Evolutionary conservation across 2,797 vertebrate species (phyloP).

Genomic region (Rhincodon typus): DNA sequence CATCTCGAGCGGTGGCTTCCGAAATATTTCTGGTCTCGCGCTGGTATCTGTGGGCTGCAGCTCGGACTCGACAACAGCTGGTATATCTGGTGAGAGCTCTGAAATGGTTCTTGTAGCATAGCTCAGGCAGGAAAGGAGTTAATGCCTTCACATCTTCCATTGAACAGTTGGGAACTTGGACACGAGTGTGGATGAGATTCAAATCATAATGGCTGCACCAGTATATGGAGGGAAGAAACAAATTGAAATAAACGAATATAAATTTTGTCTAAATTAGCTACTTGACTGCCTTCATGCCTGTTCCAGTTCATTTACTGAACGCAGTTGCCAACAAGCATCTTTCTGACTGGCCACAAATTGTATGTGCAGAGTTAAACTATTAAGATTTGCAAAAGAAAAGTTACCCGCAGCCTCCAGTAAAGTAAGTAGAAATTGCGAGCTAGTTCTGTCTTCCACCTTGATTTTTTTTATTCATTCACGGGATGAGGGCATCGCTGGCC

Average conservation of each 20-base stretch:
- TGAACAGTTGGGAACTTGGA: background rate
- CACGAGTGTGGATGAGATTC: background rate
- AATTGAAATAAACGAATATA: background rate
- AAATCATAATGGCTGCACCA: background rate
- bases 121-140: background rate
- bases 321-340: background rate
- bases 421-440: background rate
- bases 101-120: background rate
- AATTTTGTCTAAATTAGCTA: background rate
- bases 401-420: background rate
- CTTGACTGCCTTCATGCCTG: background rate
- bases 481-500: too few relatives aligned
- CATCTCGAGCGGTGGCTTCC: slow-evolving; percentile 29
- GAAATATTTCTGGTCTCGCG: background rate
- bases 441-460: background rate
- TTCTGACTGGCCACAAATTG: background rate
- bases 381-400: background rate
- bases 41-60: background rate
- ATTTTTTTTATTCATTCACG: too few relatives aligned
- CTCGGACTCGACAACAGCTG: slow-evolving; percentile 27
- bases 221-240: background rate
- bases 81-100: slow-evolving; percentile 24
- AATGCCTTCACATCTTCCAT: too few relatives aligned
- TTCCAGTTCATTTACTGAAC: background rate
- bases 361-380: background rate